Conservation (phyloP, 2,888 invertebrate genomes). For the Julus scanicus region DNA sequence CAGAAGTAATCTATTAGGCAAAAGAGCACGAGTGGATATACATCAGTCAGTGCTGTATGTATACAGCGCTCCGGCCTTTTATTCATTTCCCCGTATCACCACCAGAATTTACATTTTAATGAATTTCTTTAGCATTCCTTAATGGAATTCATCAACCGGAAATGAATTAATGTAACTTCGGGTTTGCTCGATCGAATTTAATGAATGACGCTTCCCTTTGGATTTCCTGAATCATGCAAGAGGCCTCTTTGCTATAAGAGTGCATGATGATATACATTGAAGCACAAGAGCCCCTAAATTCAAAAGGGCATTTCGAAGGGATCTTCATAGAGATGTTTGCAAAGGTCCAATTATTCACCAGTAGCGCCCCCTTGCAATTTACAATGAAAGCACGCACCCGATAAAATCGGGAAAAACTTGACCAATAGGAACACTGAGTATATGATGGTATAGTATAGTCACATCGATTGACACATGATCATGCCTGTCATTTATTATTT, state of each 20-base stretch:
- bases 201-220: conserved; percentile 50
- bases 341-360: neutral
- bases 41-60: conserved; percentile 22
- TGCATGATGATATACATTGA: neutral
- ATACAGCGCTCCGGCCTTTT: conserved; percentile 22
- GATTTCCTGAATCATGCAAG: conserved; percentile 20
- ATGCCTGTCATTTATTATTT: no score
- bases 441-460: no score
- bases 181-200: conserved; percentile 50
- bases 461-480: no score
- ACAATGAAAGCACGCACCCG: neutral
- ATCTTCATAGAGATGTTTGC: neutral
- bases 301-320: neutral
- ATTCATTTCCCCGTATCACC: conserved; percentile 49
- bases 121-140: conserved; percentile 56
- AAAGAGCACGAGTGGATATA: conserved; percentile 37
- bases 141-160: conserved; percentile 57
- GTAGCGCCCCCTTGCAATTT: neutral
- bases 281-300: neutral
- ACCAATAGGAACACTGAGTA: neutral
- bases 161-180: conserved; percentile 55
- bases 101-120: conserved; percentile 56
- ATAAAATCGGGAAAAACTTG: neutral
- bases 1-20: conserved; percentile 52
- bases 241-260: neutral